Base-by-base conservation (phyloP, 1,140 invertebrate species). In the Drosophila pandora region DNA sequence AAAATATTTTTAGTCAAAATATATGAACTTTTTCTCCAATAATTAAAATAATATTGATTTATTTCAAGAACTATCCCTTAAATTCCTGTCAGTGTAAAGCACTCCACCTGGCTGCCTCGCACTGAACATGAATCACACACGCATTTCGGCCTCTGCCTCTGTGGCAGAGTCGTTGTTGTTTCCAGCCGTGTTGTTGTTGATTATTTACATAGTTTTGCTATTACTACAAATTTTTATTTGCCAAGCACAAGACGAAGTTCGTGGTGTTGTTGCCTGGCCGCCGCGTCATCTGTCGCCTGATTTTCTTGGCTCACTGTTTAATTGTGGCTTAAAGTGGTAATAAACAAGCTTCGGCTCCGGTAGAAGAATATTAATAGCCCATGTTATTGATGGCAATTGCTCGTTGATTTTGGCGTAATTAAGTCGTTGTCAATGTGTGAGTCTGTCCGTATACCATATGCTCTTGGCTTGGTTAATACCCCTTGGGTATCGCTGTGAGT, bases 331-430 rank as follows among this genome's bases (percentile, higher is more conserved):
- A 77, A 88, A 88, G 79, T 88, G 83, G 84, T 67, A 74, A 88
- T 83, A 88, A 88, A 88, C 84, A 83, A 83, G 76, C 84, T 80
- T 70, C 63, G 67, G 49, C 41, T 43, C 8, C 73, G 67, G 76
- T 67, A 48, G 76, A 82, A 89, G 84, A 83, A 90, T 90, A 90
- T 90, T 90, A 90, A 90, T 90, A 84, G 88, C 58, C 76, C 82
- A 68, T 88, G 87, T 90, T 90, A 90, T 90, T 90, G 88, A 90
- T 90, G 87, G 88, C 87, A 90, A 90, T 88, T 90, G 83, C 79
- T 88, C 82, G 88, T 88, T 90, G 82, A 90, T 78, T 90, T 90
- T 90, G 88, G 88, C 87, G 82, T 90, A 90, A 90, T 90, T 90
- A 90, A 90, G 88, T 90, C 88, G 79, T 90, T 88, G 83, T 82